Percentiles rank a stretch among this genome's conserved stretches.
phyloP scores from a whole-genome alignment of 2,797 vertebrate genomes.

The Mycteria americana region DNA sequence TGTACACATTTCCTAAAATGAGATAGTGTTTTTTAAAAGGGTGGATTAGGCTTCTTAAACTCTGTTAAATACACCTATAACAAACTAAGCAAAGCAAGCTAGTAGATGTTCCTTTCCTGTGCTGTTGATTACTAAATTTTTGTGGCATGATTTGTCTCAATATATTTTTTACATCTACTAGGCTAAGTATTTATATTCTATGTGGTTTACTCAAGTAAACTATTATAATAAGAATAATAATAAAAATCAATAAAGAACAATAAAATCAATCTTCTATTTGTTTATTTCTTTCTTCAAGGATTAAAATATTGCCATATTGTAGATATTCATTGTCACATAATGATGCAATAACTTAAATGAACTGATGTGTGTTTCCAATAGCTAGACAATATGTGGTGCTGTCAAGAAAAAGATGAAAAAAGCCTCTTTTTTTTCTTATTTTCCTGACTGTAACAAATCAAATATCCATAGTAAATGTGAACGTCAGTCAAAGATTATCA shows the following conservation, averaged over 20 bases:
- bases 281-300: not conserved
- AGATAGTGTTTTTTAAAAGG: not conserved
- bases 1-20: not conserved
- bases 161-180: not conserved
- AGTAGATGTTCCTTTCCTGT: not conserved
- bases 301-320: not conserved
- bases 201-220: not conserved
- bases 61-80: not conserved
- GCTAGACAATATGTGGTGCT: not conserved
- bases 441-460: not conserved
- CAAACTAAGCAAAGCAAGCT: not conserved
- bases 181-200: not conserved
- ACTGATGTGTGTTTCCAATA: not conserved
- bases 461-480: not conserved
- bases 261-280: not conserved
- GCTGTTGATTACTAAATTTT: not conserved
- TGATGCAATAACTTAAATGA: not conserved
- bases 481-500: not conserved
- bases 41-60: not conserved
- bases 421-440: not conserved
- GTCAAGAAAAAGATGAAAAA: not conserved
- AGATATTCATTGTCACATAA: not conserved
- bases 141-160: not conserved
- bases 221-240: not conserved
- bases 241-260: not conserved